phyloP scores from a whole-genome alignment of 2,113 vertebrate genomes.

The Silurus asotus region DNA sequence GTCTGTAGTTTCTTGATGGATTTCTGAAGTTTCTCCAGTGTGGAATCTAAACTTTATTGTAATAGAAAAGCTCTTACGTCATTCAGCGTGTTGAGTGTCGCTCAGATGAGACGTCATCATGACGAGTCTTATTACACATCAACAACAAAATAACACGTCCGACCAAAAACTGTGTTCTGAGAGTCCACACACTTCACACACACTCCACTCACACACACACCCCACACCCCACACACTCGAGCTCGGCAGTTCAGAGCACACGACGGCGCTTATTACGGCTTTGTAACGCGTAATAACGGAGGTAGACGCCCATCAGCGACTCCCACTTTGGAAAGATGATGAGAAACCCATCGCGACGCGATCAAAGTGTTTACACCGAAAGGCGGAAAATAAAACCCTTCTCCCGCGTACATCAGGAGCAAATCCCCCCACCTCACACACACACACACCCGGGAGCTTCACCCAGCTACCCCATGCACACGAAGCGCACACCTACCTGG shows the following conservation, averaged over 20 bases:
- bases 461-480: not conserved
- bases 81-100: not conserved
- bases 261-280: not conserved
- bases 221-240: not conserved
- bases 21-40: not conserved
- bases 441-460: not conserved
- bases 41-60: not conserved
- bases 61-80: no score
- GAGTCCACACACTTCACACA: not conserved
- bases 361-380: constrained; percentile 44
- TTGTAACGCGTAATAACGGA: not conserved
- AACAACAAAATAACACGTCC: constrained; percentile 12
- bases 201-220: not conserved
- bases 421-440: not conserved
- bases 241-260: not conserved
- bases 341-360: constrained; percentile 31
- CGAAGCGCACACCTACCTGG: constrained; percentile 48
- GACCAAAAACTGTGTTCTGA: not conserved
- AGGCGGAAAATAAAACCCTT: not conserved
- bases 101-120: constrained; percentile 34
- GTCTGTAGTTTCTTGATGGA: not conserved
- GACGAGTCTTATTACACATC: constrained; percentile 27
- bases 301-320: constrained; percentile 13
- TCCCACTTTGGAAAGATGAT: constrained; percentile 31
- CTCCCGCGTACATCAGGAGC: not conserved